Conservation (phyloP, 2,113 vertebrate genomes). For the Apeltes quadracus region DNA sequence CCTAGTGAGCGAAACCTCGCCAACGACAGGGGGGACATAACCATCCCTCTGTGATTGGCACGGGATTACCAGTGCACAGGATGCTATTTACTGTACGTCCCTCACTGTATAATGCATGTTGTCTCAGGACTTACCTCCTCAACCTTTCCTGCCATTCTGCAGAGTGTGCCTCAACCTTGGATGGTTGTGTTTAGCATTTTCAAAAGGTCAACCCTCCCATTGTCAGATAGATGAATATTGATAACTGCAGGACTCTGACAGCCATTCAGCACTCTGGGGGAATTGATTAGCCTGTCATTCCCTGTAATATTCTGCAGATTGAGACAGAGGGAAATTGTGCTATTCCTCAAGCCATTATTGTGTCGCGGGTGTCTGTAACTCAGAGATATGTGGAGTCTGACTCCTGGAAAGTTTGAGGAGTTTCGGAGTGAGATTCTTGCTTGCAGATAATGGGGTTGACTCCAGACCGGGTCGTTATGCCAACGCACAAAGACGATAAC, state of each 20-base stretch:
- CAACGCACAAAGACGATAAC: slow-evolving; percentile 17
- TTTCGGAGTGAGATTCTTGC: slow-evolving; percentile 31
- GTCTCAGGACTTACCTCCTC: slow-evolving; percentile 78
- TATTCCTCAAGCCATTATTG: slow-evolving; percentile 73
- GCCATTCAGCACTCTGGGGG: slow-evolving; percentile 68
- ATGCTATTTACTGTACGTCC: slow-evolving; percentile 70
- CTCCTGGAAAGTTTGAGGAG: slow-evolving; percentile 59
- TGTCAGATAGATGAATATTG: slow-evolving; percentile 81
- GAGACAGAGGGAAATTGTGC: slow-evolving; percentile 78
- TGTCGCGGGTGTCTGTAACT: slow-evolving; percentile 59
- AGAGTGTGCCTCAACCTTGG: slow-evolving; percentile 70
- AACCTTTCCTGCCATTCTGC: slow-evolving; percentile 79
- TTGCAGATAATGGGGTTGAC: slow-evolving; percentile 40
- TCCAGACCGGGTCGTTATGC: slow-evolving; percentile 38
- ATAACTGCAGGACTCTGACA: slow-evolving; percentile 80
- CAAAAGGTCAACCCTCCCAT: slow-evolving; percentile 79
- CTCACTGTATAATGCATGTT: slow-evolving; percentile 76
- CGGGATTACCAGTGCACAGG: slow-evolving; percentile 61
- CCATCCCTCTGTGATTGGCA: slow-evolving; percentile 40
- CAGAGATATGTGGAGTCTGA: slow-evolving; percentile 55
- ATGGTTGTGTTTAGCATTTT: slow-evolving; percentile 81
- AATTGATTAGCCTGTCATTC: slow-evolving; percentile 81
- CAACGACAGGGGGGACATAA: neutral
- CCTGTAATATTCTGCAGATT: slow-evolving; percentile 76
- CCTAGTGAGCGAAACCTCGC: slow-evolving; percentile 38